Base-by-base conservation (phyloP, 2,113 vertebrate genomes). In the Malurus cyaneus region DNA sequence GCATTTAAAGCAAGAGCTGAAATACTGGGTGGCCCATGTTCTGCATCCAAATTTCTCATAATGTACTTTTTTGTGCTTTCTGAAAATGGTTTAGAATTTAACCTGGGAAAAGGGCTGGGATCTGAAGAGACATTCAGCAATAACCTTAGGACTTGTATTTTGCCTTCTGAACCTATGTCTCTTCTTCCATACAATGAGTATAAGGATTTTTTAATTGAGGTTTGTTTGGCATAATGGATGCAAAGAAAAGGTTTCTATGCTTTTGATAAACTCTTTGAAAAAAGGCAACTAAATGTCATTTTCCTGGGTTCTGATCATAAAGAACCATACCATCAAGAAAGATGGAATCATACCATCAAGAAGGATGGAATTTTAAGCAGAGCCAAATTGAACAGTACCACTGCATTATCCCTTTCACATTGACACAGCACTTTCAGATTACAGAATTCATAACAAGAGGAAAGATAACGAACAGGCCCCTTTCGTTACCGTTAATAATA, bases 401-500 rank as follows among this genome's bases (percentile, higher is more conserved):
- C 12, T 59, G 16, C 54, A 59, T 76, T 84, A 92, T 89, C 82
- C 25, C 15, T 94, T 96, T 95, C 64, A 81, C 72, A 12, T 83
- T 53, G 80, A 86, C 73, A 92, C 92, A 88, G 47, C 83, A 86
- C 92, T 84, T 90, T 96, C 96, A 65, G 64, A 77, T 96, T 93
- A 94, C 92, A 89, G 89, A 39, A 74, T 91, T 92, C 23, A 31
- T 95, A 97, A 95, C 61, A 78, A 84, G 70, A 57, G 85, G 56
- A 70, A 95, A 93, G 92, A 93, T 92, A 94, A 95, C 6, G 79
- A 95, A 85, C 94, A 69, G 88, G 67, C 3, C 92, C 44, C 67
- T 89, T 92, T 97, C 95, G 96, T 97, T 95, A 94, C 94, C 96
- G 97, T 98, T 94, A 98, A 97, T 98, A 98, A 98, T 97, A 97